Conservation (phyloP, 1,140 invertebrate species). For the Holcopasites calliopsidis region DNA sequence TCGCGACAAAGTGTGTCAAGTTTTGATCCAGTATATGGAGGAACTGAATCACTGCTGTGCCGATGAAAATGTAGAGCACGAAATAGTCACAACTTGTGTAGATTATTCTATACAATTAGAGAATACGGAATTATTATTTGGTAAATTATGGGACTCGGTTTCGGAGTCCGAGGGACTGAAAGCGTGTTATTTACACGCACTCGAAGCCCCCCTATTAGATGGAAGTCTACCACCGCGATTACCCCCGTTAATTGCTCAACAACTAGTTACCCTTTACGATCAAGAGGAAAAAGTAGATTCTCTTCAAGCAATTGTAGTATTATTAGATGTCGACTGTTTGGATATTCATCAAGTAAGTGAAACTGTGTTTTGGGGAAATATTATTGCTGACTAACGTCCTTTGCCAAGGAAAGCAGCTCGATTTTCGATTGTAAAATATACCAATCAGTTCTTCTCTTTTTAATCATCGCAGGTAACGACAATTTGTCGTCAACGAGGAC, state of each 20-base stretch:
- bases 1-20: slow-evolving; percentile 81
- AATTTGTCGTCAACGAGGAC: slow-evolving; percentile 87
- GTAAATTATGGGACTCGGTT: slow-evolving; percentile 80
- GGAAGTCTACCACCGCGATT: slow-evolving; percentile 78
- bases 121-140: slow-evolving; percentile 79
- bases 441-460: neutral
- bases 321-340: slow-evolving; percentile 90
- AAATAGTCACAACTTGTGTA: slow-evolving; percentile 73
- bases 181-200: slow-evolving; percentile 77
- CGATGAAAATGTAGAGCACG: slow-evolving; percentile 67
- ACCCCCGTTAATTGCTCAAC: slow-evolving; percentile 85
- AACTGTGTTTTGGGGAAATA: no score
- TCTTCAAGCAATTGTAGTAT: slow-evolving; percentile 90
- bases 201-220: slow-evolving; percentile 80
- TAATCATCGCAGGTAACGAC: slow-evolving; percentile 81
- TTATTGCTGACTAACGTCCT: no score
- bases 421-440: no score
- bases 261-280: slow-evolving; percentile 83
- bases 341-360: slow-evolving; percentile 90
- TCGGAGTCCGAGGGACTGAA: slow-evolving; percentile 74
- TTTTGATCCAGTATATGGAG: slow-evolving; percentile 80
- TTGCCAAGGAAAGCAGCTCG: no score
- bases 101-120: slow-evolving; percentile 77
- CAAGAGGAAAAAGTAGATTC: slow-evolving; percentile 80
- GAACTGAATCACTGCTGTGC: slow-evolving; percentile 79